Percentiles rank a stretch among this genome's conserved stretches.
phyloP scores from a whole-genome alignment of 2,888 invertebrate genomes.

The Noctua pronuba region DNA sequence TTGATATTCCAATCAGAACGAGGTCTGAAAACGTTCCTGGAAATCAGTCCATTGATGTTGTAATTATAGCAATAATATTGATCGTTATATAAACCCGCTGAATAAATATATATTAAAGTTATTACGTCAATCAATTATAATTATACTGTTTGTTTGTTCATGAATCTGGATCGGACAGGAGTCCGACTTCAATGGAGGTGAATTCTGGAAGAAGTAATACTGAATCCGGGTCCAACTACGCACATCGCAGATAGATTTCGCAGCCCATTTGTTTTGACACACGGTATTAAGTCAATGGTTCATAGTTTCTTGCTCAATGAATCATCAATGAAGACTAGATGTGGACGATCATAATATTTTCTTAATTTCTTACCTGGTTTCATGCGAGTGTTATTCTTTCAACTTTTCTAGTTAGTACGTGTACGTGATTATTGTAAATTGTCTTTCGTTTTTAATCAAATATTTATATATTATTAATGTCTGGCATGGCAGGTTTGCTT shows the following conservation, averaged over 20 bases:
- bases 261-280: conserved; percentile 37
- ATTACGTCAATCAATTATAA: conserved; percentile 74
- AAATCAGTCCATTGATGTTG: conserved; percentile 79
- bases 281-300: conserved; percentile 18
- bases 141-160: conserved; percentile 81
- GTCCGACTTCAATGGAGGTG: conserved; percentile 64
- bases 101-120: conserved; percentile 77
- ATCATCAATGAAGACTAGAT: background rate
- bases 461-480: background rate
- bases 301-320: conserved; percentile 11
- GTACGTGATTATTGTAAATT: background rate
- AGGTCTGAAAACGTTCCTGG: conserved; percentile 55
- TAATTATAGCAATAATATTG: conserved; percentile 81
- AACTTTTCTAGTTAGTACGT: background rate
- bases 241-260: conserved; percentile 33
- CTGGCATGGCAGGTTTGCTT: background rate
- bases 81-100: conserved; percentile 73
- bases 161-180: conserved; percentile 60
- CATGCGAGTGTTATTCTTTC: background rate
- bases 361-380: background rate
- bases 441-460: background rate
- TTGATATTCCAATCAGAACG: conserved; percentile 58
- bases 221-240: conserved; percentile 36
- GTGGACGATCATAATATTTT: background rate
- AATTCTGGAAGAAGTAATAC: conserved; percentile 59